Conservation (phyloP, 1,140 invertebrate genomes). For the Aphelenchoides fujianensis region DNA sequence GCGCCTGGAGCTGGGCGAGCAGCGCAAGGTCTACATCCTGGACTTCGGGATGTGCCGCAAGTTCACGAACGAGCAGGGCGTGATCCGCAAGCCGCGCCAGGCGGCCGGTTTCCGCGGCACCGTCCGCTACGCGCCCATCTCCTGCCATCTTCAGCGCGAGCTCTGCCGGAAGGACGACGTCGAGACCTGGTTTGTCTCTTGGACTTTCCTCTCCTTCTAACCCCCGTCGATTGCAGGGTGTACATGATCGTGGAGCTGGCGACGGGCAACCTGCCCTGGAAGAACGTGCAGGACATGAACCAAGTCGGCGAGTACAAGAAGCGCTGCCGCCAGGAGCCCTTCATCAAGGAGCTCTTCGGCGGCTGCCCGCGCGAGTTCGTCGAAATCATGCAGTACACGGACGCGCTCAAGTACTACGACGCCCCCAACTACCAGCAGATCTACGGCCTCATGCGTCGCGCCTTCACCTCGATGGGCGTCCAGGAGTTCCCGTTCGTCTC, state of each 20-base stretch:
- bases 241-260: conserved; percentile 31
- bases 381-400: conserved; percentile 22
- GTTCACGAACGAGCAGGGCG: conserved; percentile 51
- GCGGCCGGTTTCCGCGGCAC: conserved; percentile 8
- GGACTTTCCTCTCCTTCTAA: not conserved
- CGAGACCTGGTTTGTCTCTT: conserved; percentile 23
- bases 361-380: conserved; percentile 35
- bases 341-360: conserved; percentile 27
- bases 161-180: conserved; percentile 40
- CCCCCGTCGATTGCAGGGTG: conserved; percentile 4
- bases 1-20: conserved; percentile 43
- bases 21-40: conserved; percentile 52
- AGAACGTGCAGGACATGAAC: conserved; percentile 22
- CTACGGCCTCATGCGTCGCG: not conserved
- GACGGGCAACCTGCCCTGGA: conserved; percentile 6
- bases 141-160: conserved; percentile 41
- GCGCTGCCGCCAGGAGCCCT: conserved; percentile 18
- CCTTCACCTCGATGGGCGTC: not conserved
- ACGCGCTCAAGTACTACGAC: not conserved
- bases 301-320: conserved; percentile 29
- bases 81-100: conserved; percentile 39
- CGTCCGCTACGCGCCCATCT: conserved; percentile 43
- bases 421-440: not conserved
- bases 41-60: conserved; percentile 56
- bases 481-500: not conserved